Percentiles rank a stretch among this genome's conserved stretches.
Conservation (phyloP, 2,888 invertebrate species). For the Cataglyphis rosenhaueri region DNA sequence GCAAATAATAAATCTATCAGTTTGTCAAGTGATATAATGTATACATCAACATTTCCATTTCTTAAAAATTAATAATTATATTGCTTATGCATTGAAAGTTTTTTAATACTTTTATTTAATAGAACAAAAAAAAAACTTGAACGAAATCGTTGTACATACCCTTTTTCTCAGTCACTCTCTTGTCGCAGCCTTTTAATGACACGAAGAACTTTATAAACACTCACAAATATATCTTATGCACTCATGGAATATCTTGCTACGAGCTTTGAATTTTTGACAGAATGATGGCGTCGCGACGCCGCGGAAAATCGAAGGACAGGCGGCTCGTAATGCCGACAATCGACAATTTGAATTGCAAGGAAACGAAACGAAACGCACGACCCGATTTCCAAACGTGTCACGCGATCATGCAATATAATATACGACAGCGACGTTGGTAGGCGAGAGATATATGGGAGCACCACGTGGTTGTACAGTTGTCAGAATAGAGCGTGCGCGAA, state of each 20-base stretch:
- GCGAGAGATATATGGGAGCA: neutral
- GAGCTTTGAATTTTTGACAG: neutral
- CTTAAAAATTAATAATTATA: neutral
- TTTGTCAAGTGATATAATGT: neutral
- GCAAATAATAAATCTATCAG: neutral
- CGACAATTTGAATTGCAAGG: conserved; percentile 61
- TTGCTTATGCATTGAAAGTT: neutral
- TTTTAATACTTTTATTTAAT: neutral
- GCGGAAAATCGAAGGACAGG: neutral
- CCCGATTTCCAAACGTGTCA: conserved; percentile 59
- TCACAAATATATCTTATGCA: conserved; percentile 23
- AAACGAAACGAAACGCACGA: conserved; percentile 47
- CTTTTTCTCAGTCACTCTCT: neutral
- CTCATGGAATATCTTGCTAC: neutral
- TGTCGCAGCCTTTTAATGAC: neutral
- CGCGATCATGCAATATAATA: conserved; percentile 56
- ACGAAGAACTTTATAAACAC: neutral
- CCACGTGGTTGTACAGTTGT: conserved; percentile 75
- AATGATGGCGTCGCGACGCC: neutral
- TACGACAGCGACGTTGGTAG: neutral
- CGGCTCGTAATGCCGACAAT: conserved; percentile 11
- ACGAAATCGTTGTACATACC: neutral
- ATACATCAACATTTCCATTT: neutral
- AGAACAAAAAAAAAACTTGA: neutral
- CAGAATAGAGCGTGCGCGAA: conserved; percentile 48